Evolutionary conservation across 2,113 vertebrate genomes (phyloP), one percentile per base, ranked within the genome.

Genomic region (Triplophysa rosa): DNA sequence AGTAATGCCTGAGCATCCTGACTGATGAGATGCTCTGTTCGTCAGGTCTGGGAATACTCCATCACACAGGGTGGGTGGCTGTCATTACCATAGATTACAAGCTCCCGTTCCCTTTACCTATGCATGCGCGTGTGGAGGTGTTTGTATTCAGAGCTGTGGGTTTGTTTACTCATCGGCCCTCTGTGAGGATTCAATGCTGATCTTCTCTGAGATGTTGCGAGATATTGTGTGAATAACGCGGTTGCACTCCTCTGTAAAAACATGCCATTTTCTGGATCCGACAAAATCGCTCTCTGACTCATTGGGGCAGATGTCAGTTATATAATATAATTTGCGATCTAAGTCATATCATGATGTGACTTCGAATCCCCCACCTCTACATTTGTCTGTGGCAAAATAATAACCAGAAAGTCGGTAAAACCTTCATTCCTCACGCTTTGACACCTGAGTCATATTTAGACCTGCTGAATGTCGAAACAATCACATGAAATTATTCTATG

Each of bases 1-100:
- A 80, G 62, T 71, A 80, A 80, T 80, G 73, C 73, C 73, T 62
- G 74, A 72, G 67, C 73, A 80, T 84, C 73, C 65, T 69, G 82
- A 68, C 67, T 80, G 82, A 84, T 84, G 78, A 78, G 78, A 26
- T 67, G 67, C 75, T 80, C 78, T 72, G 70, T 58, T 67, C 69
- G 73, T 80, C 82, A 84, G 73, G 73, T 68, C 78, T 77, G 82
- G 67, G 78, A 84, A 77, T 71, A 72, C 74, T 64, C 67, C 64
- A 67, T 77, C 63, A n/a, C 69, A 17, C 67, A 72, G 69, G 73
- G 78, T 77, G 67, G 79, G 78, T 80, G 68, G 73, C 73, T 84
- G 78, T 77, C 67, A 80, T 80, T 84, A 84, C 71, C 79, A 81
- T 81, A 81, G 79, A 81, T 81, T 81, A 75, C 71, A 75, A 19